Percentiles rank a stretch among this genome's conserved stretches.
Evolutionary conservation across 2,797 vertebrate species (phyloP).

Genomic region (Austrolebias charrua): DNA sequence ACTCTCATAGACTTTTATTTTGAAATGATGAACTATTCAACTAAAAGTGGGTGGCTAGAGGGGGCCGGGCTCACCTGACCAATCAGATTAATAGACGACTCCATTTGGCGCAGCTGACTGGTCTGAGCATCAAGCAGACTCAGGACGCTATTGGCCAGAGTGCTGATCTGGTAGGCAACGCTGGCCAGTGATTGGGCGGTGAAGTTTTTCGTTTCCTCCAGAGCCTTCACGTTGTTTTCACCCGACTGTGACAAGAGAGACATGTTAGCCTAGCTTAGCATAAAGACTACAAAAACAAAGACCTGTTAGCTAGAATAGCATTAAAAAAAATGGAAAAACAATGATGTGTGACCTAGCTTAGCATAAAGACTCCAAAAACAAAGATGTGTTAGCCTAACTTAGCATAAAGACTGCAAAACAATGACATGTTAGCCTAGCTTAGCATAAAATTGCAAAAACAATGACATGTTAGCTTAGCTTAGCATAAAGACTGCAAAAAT

Average conservation of each 20-base stretch:
- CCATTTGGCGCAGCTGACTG: constrained; percentile 77
- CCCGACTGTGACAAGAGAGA: constrained; percentile 28
- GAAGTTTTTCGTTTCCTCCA: constrained; percentile 90
- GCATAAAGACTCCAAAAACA: too few relatives aligned
- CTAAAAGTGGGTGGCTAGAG: too few relatives aligned
- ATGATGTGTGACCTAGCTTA: too few relatives aligned
- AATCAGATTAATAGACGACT: constrained; percentile 81
- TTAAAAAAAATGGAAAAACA: too few relatives aligned
- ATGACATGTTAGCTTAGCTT: neutral
- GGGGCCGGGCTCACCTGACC: constrained; percentile 75
- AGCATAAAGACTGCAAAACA: too few relatives aligned
- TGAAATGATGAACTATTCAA: neutral
- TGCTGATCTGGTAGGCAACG: constrained; percentile 87
- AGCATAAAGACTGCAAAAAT: neutral
- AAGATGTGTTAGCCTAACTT: neutral
- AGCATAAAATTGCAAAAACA: neutral
- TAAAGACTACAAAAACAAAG: too few relatives aligned
- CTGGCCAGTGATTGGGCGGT: constrained; percentile 90
- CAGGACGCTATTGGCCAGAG: constrained; percentile 80
- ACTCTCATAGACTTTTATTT: neutral
- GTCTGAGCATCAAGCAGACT: constrained; percentile 86
- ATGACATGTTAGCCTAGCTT: too few relatives aligned
- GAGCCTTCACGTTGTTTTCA: constrained; percentile 14
- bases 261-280: constrained; percentile 24
- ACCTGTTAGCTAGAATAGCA: too few relatives aligned